Evolutionary conservation across 2,113 vertebrate species (phyloP), one percentile per base, ranked within the genome.

Genomic region (Mesembrinibis cayennensis): DNA sequence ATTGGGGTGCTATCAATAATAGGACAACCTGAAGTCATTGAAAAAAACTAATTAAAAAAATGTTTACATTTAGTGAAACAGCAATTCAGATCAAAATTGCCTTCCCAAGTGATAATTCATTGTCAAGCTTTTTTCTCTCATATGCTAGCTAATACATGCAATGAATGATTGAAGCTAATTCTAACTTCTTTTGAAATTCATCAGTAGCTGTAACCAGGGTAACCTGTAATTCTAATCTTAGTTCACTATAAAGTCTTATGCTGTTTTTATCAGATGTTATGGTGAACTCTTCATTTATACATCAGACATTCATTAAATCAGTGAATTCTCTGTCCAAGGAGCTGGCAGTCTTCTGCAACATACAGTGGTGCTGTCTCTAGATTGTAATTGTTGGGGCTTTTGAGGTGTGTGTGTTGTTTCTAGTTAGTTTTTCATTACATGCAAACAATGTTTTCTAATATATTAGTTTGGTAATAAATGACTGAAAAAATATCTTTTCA

Each of bases 31-130:
- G 66, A 91, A 95, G 87, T 82, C 9, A 87, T 69, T 82, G 72
- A 90, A 78, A 83, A 93, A 90, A 90, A 66, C 34, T 85, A 95
- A 95, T 95, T 95, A 89, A 94, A 95, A 96, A 58, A n/a, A 82
- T 95, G 89, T 96, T 95, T 97, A 93, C 93, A 87, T 85, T 94
- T 94, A 80, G 42, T 56, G 63, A 92, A 95, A 76, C 74, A 87
- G 63, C 58, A 93, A 25, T 77, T 91, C 56, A 49, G 65, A 87
- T 93, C 77, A 92, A 70, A 95, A 95, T 82, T 95, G 9, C 70
- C 49, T 93, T 89, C 56, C 44, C 62, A 47, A 87, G 34, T 82
- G 84, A 82, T 80, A 93, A 92, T 72, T 89, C 87, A 36, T 65
- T 81, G 71, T 93, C 49, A 87, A 93, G 34, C 1, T 56, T 80